A percentile compares a stretch with the other conserved stretches of the same genome.
Evolutionary conservation across 2,797 vertebrate species (phyloP).

Genomic region (Jordanella pulchra): DNA sequence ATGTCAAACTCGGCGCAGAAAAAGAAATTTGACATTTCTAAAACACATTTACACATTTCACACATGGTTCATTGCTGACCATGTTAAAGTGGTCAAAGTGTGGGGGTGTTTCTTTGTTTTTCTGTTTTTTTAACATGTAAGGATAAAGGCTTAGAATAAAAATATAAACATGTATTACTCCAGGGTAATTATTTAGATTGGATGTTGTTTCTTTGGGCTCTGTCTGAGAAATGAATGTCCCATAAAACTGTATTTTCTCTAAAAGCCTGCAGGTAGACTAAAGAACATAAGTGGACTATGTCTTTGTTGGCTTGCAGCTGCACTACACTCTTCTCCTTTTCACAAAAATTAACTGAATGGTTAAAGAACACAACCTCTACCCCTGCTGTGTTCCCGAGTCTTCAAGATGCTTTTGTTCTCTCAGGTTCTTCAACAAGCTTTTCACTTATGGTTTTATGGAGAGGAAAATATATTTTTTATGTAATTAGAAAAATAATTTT

Average conservation of each 20-base stretch:
- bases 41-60: conserved; percentile 5
- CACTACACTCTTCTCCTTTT: neutral
- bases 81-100: neutral
- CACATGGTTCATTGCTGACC: neutral
- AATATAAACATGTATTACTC: neutral
- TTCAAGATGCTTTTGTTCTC: neutral
- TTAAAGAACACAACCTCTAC: neutral
- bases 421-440: neutral
- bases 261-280: neutral
- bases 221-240: neutral
- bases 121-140: neutral
- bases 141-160: too few species aligned
- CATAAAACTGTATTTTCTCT: neutral
- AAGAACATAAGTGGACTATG: neutral
- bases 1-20: conserved; percentile 22
- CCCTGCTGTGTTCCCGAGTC: neutral
- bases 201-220: neutral
- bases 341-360: neutral
- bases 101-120: neutral
- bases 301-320: neutral
- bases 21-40: neutral
- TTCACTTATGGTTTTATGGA: too few species aligned
- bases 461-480: too few species aligned
- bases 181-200: neutral
- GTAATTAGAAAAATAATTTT: too few species aligned